Base-by-base conservation (phyloP, 2,797 vertebrate genomes). In the Leptodactylus fallax region DNA sequence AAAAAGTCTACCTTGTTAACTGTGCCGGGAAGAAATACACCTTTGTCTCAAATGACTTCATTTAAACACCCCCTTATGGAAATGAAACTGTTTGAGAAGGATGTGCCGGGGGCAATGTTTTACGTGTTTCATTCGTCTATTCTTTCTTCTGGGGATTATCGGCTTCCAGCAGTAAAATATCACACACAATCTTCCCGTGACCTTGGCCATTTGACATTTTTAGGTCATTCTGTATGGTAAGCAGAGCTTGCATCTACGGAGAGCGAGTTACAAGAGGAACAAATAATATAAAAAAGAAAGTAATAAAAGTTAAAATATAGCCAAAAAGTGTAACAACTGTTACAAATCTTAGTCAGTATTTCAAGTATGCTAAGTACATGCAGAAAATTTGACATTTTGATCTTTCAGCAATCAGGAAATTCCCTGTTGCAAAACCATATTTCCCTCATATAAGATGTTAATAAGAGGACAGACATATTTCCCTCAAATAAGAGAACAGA, bases 61-160 rank as follows among this genome's bases (percentile, higher is more conserved):
- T 85, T 76, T 61, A 23, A 25, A 84, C 67, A 84, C 58, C 53
- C 63, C 53, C 53, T 23, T 83, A 71, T 83, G 63, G 67, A 83
- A 83, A 84, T 74, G 53, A 11, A 61, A 61, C 45, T 76, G 25
- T 61, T 58, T 61, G 71, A 76, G 25, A 72, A 85, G 19, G 45
- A 77, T 74, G 55, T 71, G 67, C 82, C 21, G 19, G 21, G 69
- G 82, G 69, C 82, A 58, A 60, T 47, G 53, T 71, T 83, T 83
- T 83, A 72, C 72, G 67, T 36, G 56, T 71, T 83, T 27, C 51
- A 76, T 5, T 76, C 72, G 45, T 76, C 72, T 76, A 12, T 76
- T 49, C 72, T 58, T 85, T 85, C 71, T 85, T 74, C 55, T 77
- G 83, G 83, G 27, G 56, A 85, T 76, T 85, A 60, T 23, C 21